A percentile compares a stretch with the other conserved stretches of the same genome.
Evolutionary conservation across 2,888 invertebrate genomes (phyloP).

Genomic region (Apantesis nais): DNA sequence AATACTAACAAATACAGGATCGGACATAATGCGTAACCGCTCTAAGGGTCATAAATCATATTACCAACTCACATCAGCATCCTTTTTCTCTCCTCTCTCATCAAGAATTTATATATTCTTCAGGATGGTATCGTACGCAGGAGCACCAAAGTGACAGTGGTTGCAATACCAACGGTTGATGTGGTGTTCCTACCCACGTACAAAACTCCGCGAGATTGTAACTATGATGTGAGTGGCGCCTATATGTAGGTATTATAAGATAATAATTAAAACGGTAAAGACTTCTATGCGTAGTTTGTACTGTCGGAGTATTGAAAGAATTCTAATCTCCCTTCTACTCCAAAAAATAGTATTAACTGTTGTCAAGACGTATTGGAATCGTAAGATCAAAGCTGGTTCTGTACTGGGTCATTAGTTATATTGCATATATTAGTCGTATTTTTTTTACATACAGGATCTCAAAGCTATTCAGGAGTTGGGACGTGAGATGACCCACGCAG

Average conservation of each 20-base stretch:
- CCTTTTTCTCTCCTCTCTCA: background rate
- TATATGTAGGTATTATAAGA: background rate
- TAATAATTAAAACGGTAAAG: no score
- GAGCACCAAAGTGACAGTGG: constrained; percentile 47
- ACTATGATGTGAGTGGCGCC: constrained; percentile 50
- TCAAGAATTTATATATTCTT: background rate
- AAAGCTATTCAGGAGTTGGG: constrained; percentile 47
- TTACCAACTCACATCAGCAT: background rate
- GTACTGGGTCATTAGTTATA: background rate
- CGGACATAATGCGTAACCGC: no score
- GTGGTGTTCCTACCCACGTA: constrained; percentile 56
- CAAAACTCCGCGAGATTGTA: constrained; percentile 43
- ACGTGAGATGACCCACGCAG: constrained; percentile 35
- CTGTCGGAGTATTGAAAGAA: no score
- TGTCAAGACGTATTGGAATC: no score
- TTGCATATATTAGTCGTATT: background rate
- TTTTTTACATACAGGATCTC: constrained; percentile 51
- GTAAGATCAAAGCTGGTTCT: no score
- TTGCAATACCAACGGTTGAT: constrained; percentile 52
- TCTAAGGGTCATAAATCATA: no score
- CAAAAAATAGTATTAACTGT: no score
- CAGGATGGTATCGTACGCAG: constrained; percentile 47
- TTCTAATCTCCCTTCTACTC: no score
- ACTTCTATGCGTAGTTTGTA: no score
- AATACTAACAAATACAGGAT: no score